phyloP scores from a whole-genome alignment of 2,888 invertebrate genomes.

The Leptinotarsa tumamoca region DNA sequence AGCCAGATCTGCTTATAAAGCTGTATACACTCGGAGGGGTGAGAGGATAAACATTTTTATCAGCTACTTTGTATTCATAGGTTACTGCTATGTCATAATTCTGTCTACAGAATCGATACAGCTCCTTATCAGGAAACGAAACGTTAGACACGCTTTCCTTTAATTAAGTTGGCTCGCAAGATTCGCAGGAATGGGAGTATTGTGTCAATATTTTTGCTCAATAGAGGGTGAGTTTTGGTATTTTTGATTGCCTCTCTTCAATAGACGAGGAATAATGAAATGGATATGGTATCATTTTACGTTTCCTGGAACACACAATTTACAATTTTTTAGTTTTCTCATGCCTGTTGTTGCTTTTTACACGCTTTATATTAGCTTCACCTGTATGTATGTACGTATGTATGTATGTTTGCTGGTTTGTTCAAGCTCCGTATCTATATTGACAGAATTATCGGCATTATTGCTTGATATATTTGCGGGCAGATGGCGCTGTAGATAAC shows the following conservation, averaged over 20 bases:
- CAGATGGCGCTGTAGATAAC: no score
- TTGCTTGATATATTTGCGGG: no score
- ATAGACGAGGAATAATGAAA: neutral
- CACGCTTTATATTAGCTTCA: no score
- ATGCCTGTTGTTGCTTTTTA: no score
- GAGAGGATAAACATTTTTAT: conserved; percentile 66
- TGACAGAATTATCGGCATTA: no score
- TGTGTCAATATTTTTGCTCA: conserved; percentile 54
- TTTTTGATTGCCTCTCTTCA: conserved; percentile 11
- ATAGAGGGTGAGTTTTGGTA: conserved; percentile 30
- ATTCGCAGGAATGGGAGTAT: conserved; percentile 34
- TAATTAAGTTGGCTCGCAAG: conserved; percentile 51
- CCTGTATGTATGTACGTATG: no score
- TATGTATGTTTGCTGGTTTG: no score
- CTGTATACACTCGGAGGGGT: conserved; percentile 49
- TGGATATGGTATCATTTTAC: neutral
- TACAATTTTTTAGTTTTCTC: no score
- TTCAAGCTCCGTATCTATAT: no score
- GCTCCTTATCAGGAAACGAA: conserved; percentile 62
- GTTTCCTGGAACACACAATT: no score
- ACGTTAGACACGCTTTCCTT: conserved; percentile 46
- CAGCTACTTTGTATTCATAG: conserved; percentile 66
- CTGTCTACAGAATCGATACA: conserved; percentile 64
- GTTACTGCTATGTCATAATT: conserved; percentile 63
- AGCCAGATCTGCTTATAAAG: conserved; percentile 59